Conservation (phyloP, 2,888 invertebrate species). For the Cheilosia scutellata region DNA sequence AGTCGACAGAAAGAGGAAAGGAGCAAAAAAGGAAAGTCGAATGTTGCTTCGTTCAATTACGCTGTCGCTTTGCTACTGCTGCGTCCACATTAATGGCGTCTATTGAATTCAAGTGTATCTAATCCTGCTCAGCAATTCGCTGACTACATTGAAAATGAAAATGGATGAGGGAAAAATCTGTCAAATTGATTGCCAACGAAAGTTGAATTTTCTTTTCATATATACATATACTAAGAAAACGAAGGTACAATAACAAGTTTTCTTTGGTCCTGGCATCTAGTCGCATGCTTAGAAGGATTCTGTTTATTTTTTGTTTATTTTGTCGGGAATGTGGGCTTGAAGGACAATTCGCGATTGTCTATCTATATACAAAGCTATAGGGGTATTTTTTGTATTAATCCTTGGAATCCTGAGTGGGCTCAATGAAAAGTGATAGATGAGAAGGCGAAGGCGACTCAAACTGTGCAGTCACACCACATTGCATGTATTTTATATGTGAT, state of each 20-base stretch:
- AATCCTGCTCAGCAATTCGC: constrained; percentile 52
- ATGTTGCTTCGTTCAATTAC: constrained; percentile 32
- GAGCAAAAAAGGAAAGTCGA: background rate
- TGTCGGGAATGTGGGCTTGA: background rate
- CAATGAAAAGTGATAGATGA: constrained; percentile 25
- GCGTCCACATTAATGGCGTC: constrained; percentile 54
- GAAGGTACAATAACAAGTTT: constrained; percentile 2
- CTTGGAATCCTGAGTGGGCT: constrained; percentile 13
- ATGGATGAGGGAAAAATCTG: constrained; percentile 16
- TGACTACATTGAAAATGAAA: constrained; percentile 20
- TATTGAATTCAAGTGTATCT: constrained; percentile 58
- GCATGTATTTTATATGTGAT: too few relatives aligned
- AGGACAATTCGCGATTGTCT: constrained; percentile 44
- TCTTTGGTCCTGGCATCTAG: background rate
- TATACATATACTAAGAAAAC: background rate
- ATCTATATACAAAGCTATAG: background rate
- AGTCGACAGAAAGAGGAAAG: background rate
- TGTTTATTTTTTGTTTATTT: background rate
- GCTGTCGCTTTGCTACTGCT: background rate
- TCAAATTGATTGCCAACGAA: constrained; percentile 45
- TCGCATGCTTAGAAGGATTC: too few relatives aligned
- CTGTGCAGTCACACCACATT: too few relatives aligned
- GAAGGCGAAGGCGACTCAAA: background rate
- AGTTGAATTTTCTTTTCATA: constrained; percentile 20
- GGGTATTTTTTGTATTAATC: background rate